phyloP scores from a whole-genome alignment of 2,113 vertebrate species.

The Ginglymostoma cirratum region DNA sequence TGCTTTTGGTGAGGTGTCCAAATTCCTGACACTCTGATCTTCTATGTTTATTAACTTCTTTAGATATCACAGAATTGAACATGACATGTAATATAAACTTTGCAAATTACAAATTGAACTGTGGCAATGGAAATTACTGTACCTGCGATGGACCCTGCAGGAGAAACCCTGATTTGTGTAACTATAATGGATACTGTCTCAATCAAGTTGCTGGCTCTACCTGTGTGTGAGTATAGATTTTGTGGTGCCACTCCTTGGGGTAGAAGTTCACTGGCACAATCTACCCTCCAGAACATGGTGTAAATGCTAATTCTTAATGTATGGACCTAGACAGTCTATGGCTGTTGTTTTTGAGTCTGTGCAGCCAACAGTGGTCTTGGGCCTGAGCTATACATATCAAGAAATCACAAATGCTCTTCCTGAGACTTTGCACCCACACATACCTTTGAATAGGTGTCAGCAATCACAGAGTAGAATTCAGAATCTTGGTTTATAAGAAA shows the following conservation, averaged over 20 bases:
- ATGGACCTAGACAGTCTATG: not conserved
- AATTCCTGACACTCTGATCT: not conserved
- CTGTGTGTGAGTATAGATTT: not conserved
- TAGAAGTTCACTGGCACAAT: not conserved
- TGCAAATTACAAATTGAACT: not conserved
- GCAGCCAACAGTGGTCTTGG: not conserved
- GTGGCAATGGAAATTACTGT: not conserved
- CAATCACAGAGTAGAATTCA: not conserved
- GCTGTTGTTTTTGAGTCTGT: not conserved
- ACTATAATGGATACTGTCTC: not conserved
- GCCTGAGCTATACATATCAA: not conserved
- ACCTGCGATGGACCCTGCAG: not conserved
- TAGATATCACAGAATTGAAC: conserved; percentile 9
- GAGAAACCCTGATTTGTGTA: not conserved
- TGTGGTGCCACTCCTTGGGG: not conserved
- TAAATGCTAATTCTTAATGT: not conserved
- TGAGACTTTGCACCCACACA: not conserved
- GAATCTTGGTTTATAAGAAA: not conserved
- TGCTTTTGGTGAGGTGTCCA: not conserved
- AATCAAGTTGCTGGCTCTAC: not conserved
- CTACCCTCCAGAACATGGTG: not conserved
- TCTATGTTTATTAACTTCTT: not conserved
- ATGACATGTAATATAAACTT: not conserved
- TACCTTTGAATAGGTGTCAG: not conserved
- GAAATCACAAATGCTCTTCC: not conserved